A percentile compares a stretch with the other conserved stretches of the same genome.
Evolutionary conservation across 1,140 invertebrate genomes (phyloP).

Genomic region (Brachionus plicatilis): DNA sequence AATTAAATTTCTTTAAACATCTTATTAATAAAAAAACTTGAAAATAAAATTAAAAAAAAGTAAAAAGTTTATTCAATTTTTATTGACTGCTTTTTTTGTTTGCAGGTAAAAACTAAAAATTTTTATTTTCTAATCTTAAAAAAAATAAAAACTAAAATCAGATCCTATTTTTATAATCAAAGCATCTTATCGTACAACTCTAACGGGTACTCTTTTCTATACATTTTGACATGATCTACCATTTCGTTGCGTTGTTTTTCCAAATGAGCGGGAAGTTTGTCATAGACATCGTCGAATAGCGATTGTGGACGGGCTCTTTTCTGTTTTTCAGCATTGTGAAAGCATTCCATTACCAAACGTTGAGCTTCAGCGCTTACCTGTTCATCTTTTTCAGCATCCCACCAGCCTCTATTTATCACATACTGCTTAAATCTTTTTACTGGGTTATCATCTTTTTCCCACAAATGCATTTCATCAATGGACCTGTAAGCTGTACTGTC

Average conservation of each 20-base stretch:
- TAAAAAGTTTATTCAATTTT: background rate
- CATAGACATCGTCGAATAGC: slow-evolving; percentile 12
- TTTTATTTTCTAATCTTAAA: background rate
- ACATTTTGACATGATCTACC: slow-evolving; percentile 33
- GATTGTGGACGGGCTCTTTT: background rate
- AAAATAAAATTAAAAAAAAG: background rate
- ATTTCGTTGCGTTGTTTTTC: slow-evolving; percentile 6
- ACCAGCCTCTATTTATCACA: slow-evolving; percentile 55
- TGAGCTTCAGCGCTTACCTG: background rate
- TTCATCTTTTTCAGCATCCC: background rate
- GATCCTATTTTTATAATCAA: background rate
- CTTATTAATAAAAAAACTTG: background rate
- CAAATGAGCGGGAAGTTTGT: slow-evolving; percentile 17
- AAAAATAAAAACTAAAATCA: background rate
- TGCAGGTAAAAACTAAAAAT: background rate
- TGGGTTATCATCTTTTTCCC: slow-evolving; percentile 75
- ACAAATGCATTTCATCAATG: slow-evolving; percentile 68
- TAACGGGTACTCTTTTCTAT: slow-evolving; percentile 28
- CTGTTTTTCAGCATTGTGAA: background rate
- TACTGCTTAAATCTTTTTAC: slow-evolving; percentile 74
- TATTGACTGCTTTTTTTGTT: background rate
- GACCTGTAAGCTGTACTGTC: slow-evolving; percentile 91
- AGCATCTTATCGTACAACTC: slow-evolving; percentile 6
- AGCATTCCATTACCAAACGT: slow-evolving; percentile 17
- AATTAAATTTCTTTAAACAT: background rate